These are phyloP conservation scores for Schizopygopsis pylzovi DNA, from an alignment of 2,797 vertebrate species.

Conservation along the genomic window DNA sequence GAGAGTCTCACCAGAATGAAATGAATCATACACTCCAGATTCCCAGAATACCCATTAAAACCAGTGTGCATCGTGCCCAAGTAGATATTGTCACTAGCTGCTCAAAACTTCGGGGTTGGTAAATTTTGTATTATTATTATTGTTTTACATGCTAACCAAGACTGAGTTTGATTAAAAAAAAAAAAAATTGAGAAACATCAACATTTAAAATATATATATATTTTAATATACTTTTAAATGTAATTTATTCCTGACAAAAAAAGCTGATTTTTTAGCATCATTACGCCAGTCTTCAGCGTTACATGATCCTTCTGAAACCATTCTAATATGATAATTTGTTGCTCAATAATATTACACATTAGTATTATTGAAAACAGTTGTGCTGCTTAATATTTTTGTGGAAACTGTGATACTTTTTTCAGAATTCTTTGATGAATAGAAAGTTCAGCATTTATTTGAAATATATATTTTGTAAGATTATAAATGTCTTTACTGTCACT, in stretches of 20 bases:
- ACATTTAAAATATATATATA: too few species aligned
- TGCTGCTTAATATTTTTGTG: background rate
- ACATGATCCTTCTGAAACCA: background rate
- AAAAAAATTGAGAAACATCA: too few species aligned
- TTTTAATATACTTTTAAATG: too few species aligned
- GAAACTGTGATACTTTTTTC: background rate
- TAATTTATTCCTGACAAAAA: background rate
- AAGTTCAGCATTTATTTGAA: background rate
- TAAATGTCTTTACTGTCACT: background rate
- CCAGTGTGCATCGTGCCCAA: background rate
- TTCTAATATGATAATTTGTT: background rate
- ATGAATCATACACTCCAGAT: background rate
- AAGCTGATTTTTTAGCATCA: background rate
- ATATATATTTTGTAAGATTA: background rate
- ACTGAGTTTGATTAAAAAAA: too few species aligned
- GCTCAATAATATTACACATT: background rate
- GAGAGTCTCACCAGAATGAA: background rate
- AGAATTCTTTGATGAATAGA: background rate
- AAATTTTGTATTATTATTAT: too few species aligned
- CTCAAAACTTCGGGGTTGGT: too few species aligned
- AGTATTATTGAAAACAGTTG: background rate
- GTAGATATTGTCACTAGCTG: background rate
- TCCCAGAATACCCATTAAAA: background rate
- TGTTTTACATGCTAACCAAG: too few species aligned
- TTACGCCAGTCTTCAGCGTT: too few species aligned